These are phyloP conservation scores for Vireo griseus DNA, from an alignment of 2,797 vertebrate genomes.

Conservation along the genomic window DNA sequence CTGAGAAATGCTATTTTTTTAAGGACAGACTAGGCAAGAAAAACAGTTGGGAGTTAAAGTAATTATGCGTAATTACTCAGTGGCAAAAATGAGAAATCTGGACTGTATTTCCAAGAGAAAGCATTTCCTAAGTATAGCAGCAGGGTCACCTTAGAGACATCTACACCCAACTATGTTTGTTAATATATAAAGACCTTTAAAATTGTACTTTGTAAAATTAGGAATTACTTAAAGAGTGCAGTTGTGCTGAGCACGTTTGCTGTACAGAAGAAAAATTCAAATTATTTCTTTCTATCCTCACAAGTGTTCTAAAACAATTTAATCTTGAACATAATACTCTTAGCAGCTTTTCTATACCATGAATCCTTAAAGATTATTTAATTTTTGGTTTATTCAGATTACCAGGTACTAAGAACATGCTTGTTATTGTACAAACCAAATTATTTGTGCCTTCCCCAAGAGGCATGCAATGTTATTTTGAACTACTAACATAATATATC, in stretches of 20 bases:
- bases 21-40: not conserved
- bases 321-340: not conserved
- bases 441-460: not conserved
- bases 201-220: not conserved
- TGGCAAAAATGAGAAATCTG: not conserved
- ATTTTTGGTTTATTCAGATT: not conserved
- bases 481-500: not conserved
- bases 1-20: not conserved
- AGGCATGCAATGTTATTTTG: not conserved
- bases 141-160: not conserved
- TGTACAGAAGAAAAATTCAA: not conserved
- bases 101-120: not conserved
- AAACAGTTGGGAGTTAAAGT: not conserved
- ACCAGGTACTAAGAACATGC: not conserved
- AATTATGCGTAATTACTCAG: not conserved
- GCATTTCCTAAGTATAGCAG: not conserved
- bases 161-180: rapidly evolving
- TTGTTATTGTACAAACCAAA: not conserved
- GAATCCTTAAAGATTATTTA: not conserved
- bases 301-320: not conserved
- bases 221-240: not conserved
- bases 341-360: not conserved
- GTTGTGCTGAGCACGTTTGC: not conserved
- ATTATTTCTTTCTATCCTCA: not conserved
- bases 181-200: not conserved